A percentile compares a stretch with the other conserved stretches of the same genome.
phyloP scores from a whole-genome alignment of 1,140 invertebrate genomes.

The Panonychus citri region DNA sequence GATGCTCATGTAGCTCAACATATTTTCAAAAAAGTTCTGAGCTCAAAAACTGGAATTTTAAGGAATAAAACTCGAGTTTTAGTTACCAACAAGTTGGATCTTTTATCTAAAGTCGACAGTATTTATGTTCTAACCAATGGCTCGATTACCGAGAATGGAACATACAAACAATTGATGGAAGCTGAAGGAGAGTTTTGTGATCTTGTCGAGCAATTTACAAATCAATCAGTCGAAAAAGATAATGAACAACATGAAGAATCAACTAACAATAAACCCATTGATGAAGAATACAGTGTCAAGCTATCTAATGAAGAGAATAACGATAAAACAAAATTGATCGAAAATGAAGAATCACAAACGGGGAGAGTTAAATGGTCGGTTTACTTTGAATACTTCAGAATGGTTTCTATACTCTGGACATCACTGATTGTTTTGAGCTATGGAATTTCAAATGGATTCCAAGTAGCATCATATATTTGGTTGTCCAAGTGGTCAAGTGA shows the following conservation, averaged over 20 bases:
- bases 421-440: slow-evolving; percentile 8
- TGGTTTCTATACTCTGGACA: slow-evolving; percentile 9
- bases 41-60: slow-evolving; percentile 16
- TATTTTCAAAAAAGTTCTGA: slow-evolving; percentile 24
- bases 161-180: slow-evolving; percentile 20
- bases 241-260: slow-evolving; percentile 9
- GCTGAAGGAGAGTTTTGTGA: slow-evolving; percentile 16
- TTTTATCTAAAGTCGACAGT: slow-evolving; percentile 20
- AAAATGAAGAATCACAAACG: slow-evolving; percentile 65
- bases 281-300: background rate
- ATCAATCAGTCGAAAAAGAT: slow-evolving; percentile 34
- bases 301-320: too few relatives aligned
- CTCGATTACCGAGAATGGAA: slow-evolving; percentile 19
- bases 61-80: slow-evolving; percentile 20
- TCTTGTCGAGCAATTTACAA: slow-evolving; percentile 53
- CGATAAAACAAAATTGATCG: slow-evolving; percentile 38
- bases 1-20: slow-evolving; percentile 25
- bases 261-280: background rate
- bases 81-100: slow-evolving; percentile 22
- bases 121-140: slow-evolving; percentile 23
- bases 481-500: slow-evolving; percentile 37
- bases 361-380: slow-evolving; percentile 69
- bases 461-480: slow-evolving; percentile 79
- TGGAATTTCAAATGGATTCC: slow-evolving; percentile 30
- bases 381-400: slow-evolving; percentile 35